phyloP scores from a whole-genome alignment of 2,797 vertebrate genomes.

The Crocodylus rhombifer region DNA sequence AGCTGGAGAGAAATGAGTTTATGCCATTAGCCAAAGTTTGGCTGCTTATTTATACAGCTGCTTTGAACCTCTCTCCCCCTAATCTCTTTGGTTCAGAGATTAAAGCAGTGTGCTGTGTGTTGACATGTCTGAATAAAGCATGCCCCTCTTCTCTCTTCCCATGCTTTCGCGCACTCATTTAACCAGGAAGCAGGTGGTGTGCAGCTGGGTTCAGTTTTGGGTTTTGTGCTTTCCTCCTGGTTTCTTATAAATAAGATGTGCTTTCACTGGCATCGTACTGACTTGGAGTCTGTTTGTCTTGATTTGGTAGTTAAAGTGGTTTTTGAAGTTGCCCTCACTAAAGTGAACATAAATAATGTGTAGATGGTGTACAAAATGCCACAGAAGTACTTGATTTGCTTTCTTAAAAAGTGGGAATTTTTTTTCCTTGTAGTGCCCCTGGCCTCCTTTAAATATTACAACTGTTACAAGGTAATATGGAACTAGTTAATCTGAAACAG shows the following conservation, averaged over 20 bases:
- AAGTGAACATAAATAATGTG: neutral
- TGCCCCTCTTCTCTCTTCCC: neutral
- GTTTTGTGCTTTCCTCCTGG: neutral
- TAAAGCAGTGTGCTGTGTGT: neutral
- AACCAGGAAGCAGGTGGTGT: neutral
- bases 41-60: neutral
- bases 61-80: neutral
- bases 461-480: conserved; percentile 7
- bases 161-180: neutral
- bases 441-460: neutral
- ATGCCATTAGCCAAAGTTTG: neutral
- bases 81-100: neutral
- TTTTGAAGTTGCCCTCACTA: neutral
- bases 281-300: neutral
- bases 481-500: conserved; percentile 63
- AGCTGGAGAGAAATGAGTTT: conserved; percentile 24
- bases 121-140: neutral
- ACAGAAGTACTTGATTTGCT: no score
- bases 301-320: fast-evolving
- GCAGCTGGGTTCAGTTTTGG: fast-evolving
- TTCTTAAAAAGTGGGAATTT: neutral
- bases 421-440: neutral
- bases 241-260: neutral
- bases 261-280: neutral
- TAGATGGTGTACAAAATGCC: neutral